Base-by-base conservation (phyloP, 2,888 invertebrate genomes). In the Macrophya alboannulata region DNA sequence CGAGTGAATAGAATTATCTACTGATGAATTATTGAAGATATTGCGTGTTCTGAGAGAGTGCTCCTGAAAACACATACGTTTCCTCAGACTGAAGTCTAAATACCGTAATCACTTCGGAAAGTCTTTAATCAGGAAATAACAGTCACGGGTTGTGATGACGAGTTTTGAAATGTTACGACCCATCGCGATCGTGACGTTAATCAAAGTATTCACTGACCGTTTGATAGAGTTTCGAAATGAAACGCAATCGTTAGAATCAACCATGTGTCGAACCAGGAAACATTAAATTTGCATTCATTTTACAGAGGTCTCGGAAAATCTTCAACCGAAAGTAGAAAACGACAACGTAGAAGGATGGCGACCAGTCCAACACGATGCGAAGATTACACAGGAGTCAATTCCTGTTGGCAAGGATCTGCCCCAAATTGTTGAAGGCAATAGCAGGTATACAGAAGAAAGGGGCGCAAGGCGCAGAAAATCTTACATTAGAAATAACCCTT, bases 361-460 rank as follows among this genome's bases (percentile, higher is more conserved):
- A 85, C 84, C 87, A 65, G 51, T 85, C 68, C 84, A 84, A 71
- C 76, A 81, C 21, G 86, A 86, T 84, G 68, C 84, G 87, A 84
- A 87, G 85, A 37, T 65, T 84, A 17, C 86, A 86, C 85, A 79
- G 85, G 76, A 86, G 86, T 45, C 83, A 85, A 85, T 81, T 77
- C 74, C 87, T 86, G 86, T 84, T 84, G 85, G 87, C 84, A 87
- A 85, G 88, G 83, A 83, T 71, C 51, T 83, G 65, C 83, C 83
- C 87, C 86, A 87, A 84, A 87, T 87, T 88, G 88, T 89, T 85
- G 89, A 87, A 87, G 88, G 89, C 88, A 90, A 92, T 91, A 93
- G 90, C 93, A 93, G 93, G 93, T 93, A 93, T 89, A 92, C 89
- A 89, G 89, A 83, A 45, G 68, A 68, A 65, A 12, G 31, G 51